Base-by-base conservation (phyloP, 2,888 invertebrate genomes). In the Parochlus steinenii region DNA sequence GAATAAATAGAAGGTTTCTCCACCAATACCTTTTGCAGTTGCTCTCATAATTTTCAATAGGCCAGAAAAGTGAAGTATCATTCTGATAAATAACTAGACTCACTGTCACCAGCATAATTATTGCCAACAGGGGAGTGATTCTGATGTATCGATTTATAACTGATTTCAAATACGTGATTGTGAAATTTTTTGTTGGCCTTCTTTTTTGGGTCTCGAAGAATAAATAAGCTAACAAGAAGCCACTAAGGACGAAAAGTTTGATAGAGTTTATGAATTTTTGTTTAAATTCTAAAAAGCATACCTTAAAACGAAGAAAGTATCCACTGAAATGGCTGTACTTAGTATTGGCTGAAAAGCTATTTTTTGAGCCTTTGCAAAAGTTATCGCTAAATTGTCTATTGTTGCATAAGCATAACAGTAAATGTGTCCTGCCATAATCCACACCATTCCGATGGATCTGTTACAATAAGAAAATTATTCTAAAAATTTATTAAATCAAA, bases 401-500 rank as follows among this genome's bases (percentile, higher is more conserved):
- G 49, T 58, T 37, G 60, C 56, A 3, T 47, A 45, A 42, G 54
- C 52, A 43, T 57, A 65, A 41, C 52, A 59, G 8, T 58, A 39
- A 5, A 62, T 57, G 43, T 71, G 70, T 2, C 61, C 63, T 39
- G 63, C 47, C 28, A 69, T 60, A 14, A 71, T 64, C 66, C 69
- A 70, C 18, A 61, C 43, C 63, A 71, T 67, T 12, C 64, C 60
- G 14, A 69, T 26, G 6, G 42, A 40, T 37, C 45, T 39, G n/a
- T n/a, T n/a, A n/a, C n/a, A n/a, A n/a, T n/a, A n/a, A n/a, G n/a
- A n/a, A n/a, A n/a, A n/a, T n/a, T n/a, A n/a, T n/a, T n/a, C n/a
- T n/a, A n/a, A n/a, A n/a, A n/a, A n/a, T n/a, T n/a, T n/a, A n/a
- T n/a, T n/a, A n/a, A n/a, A n/a, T n/a, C n/a, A n/a, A n/a, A n/a